These are phyloP conservation scores for Cololabis saira DNA, from an alignment of 2,113 vertebrate species.

Conservation along the genomic window DNA sequence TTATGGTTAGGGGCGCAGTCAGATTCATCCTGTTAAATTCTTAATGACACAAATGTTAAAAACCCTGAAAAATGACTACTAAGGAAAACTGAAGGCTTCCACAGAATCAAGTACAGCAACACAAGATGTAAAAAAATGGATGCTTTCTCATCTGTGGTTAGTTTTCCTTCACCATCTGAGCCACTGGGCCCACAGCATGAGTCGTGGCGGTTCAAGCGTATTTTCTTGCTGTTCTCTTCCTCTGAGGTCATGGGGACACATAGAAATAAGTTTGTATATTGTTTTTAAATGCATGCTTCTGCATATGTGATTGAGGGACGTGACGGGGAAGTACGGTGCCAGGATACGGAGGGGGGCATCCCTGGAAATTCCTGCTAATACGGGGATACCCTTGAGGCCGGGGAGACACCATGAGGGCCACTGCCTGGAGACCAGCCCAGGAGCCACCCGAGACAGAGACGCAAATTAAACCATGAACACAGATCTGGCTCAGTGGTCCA, in stretches of 20 bases:
- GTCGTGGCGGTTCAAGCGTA: constrained; percentile 32
- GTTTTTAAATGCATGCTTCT: not conserved
- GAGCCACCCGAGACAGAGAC: constrained; percentile 15
- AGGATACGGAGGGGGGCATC: constrained; percentile 50
- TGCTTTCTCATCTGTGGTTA: no score
- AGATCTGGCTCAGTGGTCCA: not conserved
- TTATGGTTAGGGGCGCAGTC: no score
- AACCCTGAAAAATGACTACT: no score
- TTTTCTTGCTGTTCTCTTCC: constrained; percentile 31
- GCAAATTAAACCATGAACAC: constrained; percentile 33
- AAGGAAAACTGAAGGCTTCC: no score
- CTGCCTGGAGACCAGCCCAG: constrained; percentile 19
- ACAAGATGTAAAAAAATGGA: constrained; percentile 10
- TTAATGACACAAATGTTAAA: no score
- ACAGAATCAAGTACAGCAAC: no score
- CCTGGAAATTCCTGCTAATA: constrained; percentile 46
- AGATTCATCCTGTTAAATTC: no score
- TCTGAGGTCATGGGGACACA: constrained; percentile 26
- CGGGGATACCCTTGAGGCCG: constrained; percentile 32
- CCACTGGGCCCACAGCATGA: constrained; percentile 41
- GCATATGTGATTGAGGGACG: not conserved
- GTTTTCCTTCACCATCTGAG: constrained; percentile 26
- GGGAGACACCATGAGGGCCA: constrained; percentile 22
- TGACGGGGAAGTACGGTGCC: constrained; percentile 31
- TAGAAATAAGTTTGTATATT: not conserved